A percentile compares a stretch with the other conserved stretches of the same genome.
These are phyloP conservation scores for Atlantisia rogersi DNA, from an alignment of 2,113 vertebrate species.

Conservation along the genomic window DNA sequence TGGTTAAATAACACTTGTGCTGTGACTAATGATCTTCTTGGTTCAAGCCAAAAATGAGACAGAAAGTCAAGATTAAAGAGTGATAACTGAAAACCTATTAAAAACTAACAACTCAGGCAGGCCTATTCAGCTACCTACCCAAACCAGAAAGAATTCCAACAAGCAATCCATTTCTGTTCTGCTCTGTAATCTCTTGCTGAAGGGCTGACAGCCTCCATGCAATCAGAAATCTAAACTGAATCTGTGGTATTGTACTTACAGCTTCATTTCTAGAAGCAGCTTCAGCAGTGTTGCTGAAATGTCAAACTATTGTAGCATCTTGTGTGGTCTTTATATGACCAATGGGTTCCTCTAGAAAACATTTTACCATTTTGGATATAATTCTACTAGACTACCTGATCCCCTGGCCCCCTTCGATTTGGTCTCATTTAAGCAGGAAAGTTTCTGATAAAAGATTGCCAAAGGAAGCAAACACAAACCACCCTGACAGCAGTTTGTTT, in stretches of 20 bases:
- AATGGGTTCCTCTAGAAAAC: not conserved
- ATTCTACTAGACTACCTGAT: not conserved
- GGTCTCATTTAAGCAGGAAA: not conserved
- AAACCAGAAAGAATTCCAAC: not conserved
- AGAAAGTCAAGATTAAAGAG: not conserved
- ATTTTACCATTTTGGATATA: not conserved
- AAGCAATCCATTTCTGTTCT: not conserved
- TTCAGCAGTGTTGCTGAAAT: not conserved
- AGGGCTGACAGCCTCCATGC: not conserved
- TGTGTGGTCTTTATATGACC: not conserved
- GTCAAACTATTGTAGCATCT: not conserved
- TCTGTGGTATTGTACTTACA: not conserved
- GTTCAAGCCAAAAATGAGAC: not conserved
- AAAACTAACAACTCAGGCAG: not conserved
- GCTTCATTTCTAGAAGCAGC: not conserved
- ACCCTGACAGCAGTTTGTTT: not conserved
- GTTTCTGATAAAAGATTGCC: not conserved
- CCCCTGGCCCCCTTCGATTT: not conserved
- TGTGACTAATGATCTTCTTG: not conserved
- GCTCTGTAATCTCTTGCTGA: not conserved
- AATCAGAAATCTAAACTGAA: not conserved
- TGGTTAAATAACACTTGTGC: not conserved
- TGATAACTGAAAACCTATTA: not conserved
- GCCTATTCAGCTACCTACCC: not conserved
- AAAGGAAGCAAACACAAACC: not conserved